Base-by-base conservation (phyloP, 2,888 invertebrate species). In the Cremastinae sp. region DNA sequence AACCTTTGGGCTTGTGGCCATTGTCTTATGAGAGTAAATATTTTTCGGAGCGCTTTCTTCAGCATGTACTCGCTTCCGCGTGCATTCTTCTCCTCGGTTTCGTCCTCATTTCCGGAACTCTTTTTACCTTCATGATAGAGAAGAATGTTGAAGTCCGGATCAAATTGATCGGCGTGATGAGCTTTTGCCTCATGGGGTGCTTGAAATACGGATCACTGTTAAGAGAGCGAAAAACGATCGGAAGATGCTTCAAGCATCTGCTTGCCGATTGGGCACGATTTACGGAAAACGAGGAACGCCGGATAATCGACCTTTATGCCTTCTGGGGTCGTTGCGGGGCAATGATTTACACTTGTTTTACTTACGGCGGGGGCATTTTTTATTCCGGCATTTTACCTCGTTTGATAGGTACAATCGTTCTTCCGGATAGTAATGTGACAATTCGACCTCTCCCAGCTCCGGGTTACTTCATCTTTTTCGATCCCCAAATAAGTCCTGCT, bases 151-250 rank as follows among this genome's bases (percentile, higher is more conserved):
- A 76, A 12, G 71, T 78, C 0, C 74, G 79, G 14, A 62, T 85
- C 2, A 81, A 83, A 43, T 68, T 85, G 16, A 75, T 80, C 28
- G 83, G 83, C 3, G 82, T 83, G 0, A 59, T 83, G 43, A 83
- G 82, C 53, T 87, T 84, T 56, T 78, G 78, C 39, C 14, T 82
- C 3, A 86, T 84, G 83, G 75, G 80, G n/a, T 79, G 80, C 10
- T 2, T 76, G 0, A 86, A 87, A 47, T 87, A 86, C 3, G 78
- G 71, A 2, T 83, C 74, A 0, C 68, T 28, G 66, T 39, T 7
- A 22, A 47, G 0, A 68, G 80, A 79, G 53, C 66, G 69, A 5
- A 37, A 65, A 0, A 53, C 79, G 3, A 81, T 86, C 18, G 68
- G 79, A 16, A 51, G 58, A 0, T 86, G 86, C 59, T 18, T 84